Evolutionary conservation across 2,113 vertebrate genomes (phyloP).

Genomic region (Gasterosteus aculeatus): DNA sequence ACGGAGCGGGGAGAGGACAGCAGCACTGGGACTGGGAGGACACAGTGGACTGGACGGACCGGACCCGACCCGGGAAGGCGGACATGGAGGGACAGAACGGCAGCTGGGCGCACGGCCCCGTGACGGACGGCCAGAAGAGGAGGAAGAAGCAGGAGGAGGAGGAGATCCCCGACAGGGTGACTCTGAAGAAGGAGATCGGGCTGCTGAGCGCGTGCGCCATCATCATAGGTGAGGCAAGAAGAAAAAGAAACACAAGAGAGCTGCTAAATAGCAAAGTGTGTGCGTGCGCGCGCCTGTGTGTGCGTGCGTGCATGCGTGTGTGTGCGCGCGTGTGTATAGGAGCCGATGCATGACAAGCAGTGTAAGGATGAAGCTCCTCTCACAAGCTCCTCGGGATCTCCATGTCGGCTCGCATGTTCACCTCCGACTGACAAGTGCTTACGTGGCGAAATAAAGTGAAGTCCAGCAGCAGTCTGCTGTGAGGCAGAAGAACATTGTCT

Average conservation of each 20-base stretch:
- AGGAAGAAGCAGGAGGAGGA: conserved; percentile 8
- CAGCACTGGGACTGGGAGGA: conserved; percentile 57
- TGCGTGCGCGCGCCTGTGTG: too few relatives aligned
- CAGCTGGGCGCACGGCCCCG: conserved; percentile 53
- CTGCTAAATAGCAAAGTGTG: not conserved
- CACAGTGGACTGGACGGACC: conserved; percentile 55
- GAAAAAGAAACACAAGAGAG: not conserved
- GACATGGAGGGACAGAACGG: conserved; percentile 81
- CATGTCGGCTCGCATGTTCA: conserved; percentile 40
- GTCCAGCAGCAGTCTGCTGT: conserved; percentile 36
- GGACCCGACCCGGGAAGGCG: conserved; percentile 58
- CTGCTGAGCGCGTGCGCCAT: conserved; percentile 89
- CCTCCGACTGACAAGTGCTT: conserved; percentile 28
- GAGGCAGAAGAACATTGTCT: conserved; percentile 50
- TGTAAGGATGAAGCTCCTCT: rapidly evolving
- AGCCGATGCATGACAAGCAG: rapidly evolving
- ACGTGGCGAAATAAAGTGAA: conserved; percentile 59
- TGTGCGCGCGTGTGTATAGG: not conserved
- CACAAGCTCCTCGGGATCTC: not conserved
- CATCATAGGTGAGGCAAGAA: conserved; percentile 85
- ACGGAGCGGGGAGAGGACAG: conserved; percentile 72
- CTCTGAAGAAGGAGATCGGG: conserved; percentile 90
- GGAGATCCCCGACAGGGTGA: conserved; percentile 79
- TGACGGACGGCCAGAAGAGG: conserved; percentile 41
- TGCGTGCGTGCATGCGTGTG: too few relatives aligned